A percentile compares a stretch with the other conserved stretches of the same genome.
These are phyloP conservation scores for Cephalopterus ornatus DNA, from an alignment of 2,113 vertebrate genomes.

Conservation along the genomic window DNA sequence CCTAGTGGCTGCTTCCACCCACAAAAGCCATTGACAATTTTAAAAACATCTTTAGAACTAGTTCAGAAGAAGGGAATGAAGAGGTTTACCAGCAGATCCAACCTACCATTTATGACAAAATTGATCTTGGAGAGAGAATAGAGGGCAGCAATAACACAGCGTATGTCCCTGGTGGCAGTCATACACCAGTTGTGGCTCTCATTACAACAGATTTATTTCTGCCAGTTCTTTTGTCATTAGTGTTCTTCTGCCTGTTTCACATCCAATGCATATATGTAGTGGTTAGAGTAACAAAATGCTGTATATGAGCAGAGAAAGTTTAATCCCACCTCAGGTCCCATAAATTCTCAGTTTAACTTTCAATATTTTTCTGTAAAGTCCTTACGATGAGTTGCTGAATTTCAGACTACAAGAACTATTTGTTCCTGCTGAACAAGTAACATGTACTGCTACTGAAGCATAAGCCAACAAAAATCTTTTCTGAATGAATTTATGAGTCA, in stretches of 20 bases:
- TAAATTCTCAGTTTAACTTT: not conserved
- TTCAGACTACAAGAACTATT: not conserved
- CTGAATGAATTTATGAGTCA: constrained; percentile 59
- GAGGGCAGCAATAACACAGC: not conserved
- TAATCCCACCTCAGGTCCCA: not conserved
- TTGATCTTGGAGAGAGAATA: not conserved
- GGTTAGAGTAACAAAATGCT: not conserved
- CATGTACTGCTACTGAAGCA: not conserved
- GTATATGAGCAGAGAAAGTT: not conserved
- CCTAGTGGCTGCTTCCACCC: not conserved
- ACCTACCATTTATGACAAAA: not conserved
- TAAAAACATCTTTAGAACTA: not conserved
- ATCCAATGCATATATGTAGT: not conserved
- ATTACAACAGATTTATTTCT: not conserved
- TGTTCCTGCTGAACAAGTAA: constrained; percentile 31
- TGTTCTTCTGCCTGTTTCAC: not conserved
- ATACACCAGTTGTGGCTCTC: not conserved
- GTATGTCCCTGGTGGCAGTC: not conserved
- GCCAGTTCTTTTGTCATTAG: not conserved
- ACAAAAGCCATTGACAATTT: not conserved
- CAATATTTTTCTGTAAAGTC: constrained; percentile 13
- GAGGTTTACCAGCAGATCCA: not conserved
- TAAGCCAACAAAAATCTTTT: constrained; percentile 7
- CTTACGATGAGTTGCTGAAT: constrained; percentile 15
- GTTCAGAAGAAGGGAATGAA: not conserved